Base-by-base conservation (phyloP, 2,797 vertebrate species). In the Crocodylus rhombifer region DNA sequence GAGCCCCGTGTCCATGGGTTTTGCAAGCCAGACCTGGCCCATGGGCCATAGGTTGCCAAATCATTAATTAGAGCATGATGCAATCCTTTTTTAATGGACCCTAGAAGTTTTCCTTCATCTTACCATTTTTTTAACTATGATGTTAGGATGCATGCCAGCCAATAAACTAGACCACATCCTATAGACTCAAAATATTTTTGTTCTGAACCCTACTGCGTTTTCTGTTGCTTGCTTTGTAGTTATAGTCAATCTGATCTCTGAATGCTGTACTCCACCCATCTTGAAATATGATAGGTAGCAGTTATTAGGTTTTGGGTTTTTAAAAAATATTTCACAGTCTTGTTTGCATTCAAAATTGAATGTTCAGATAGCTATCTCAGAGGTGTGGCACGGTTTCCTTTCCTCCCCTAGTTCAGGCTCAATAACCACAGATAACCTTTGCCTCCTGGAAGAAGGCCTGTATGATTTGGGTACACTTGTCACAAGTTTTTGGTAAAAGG, bases 391-490 rank as follows among this genome's bases (percentile, higher is more conserved):
- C 80, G 94, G 92, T 95, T 97, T 98, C 96, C 93, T 95, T 95
- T 93, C 81, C 90, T 95, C 87, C 94, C 93, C 92, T 97, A 33
- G 90, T 93, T 87, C 93, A 91, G 92, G 91, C 97, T 97, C 91
- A 67, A 91, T 81, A 97, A 95, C 82, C 89, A 84, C 82, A 97
- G 97, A 98, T 98, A 98, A 97, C 97, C 58, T 73, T 94, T 92
- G 89, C 88, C 88, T 91, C 71, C 71, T 92, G 77, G 67, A 93
- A 90, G 94, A 93, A 80, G 77, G 87, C 88, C 93, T 97, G 97
- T 98, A 97, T 98, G 97, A 95, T 98, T 98, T 97, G 92, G 97
- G 94, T 98, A 97, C 97, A 95, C 97, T 96, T 83, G 95, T 82
- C 92, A 25, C 86, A 51, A 51, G 42, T 93, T 88, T 80, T 71